Evolutionary conservation across 2,888 invertebrate species (phyloP), one percentile per base, ranked within the genome.

Genomic region (Achlya flavicornis): DNA sequence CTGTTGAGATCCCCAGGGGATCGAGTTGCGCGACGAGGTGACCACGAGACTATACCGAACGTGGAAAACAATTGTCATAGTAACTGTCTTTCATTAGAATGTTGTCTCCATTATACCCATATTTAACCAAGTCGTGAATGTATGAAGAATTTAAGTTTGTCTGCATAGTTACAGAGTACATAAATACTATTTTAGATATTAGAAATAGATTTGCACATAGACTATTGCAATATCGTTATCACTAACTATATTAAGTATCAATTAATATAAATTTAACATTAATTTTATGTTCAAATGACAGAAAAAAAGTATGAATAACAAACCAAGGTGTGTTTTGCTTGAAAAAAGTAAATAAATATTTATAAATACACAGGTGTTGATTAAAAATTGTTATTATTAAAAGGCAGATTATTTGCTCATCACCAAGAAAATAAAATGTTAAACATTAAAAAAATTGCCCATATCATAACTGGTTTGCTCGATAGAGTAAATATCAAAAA

Each of bases 21-120:
- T 99, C 98, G 94, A 98, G 95, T 86, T 97, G 96, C 83, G 98
- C 97, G 86, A 97, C 97, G 92, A 98, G 96, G 94, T 98, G 98
- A 87, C 98, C 98, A 88, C 98, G 96, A 79, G 97, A 96, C 98
- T 98, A 94, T 76, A 80, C 78, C 80, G 79, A 84, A 81, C 79
- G 83, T 82, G 74, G 66, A 77, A 79, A 81, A 80, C 75, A 75
- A 78, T 70, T n/a, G 46, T 53, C 53, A 61, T 46, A 57, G 62
- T 64, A 26, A 62, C 62, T 64, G 63, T 64, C 53, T 19, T 48
- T 19, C 53, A 53, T 19, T 53, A 53, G 14, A 48, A 53, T 19
- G 8, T 19, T 53, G 61, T 68, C 65, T 61, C 64, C 43, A 46
- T 43, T 43, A 57, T 61, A 33, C 63, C 65, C 66, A 63, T 59